Evolutionary conservation across 2,113 vertebrate genomes (phyloP).

Genomic region (Callionymus lyra): DNA sequence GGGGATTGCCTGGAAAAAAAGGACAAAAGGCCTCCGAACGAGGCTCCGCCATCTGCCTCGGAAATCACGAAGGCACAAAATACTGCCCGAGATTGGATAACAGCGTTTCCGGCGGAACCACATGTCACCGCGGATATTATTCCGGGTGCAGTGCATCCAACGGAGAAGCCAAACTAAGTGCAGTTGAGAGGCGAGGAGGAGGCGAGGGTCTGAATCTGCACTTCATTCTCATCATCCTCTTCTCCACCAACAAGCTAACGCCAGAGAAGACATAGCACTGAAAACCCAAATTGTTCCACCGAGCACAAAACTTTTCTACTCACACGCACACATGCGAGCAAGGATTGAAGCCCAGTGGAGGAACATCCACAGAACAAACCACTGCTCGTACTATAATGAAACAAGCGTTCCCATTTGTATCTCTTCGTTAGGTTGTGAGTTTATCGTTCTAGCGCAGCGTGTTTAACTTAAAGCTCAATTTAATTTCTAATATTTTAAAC

Average conservation of each 20-base stretch:
- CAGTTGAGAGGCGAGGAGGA: constrained; percentile 14
- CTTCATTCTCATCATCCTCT: constrained; percentile 42
- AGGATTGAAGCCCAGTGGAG: no score
- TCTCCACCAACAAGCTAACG: constrained; percentile 51
- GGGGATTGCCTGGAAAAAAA: constrained; percentile 7
- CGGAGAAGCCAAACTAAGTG: constrained; percentile 11
- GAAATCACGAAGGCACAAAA: constrained; percentile 10
- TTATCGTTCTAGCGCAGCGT: no score
- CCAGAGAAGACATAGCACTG: constrained; percentile 52
- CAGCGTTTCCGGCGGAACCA: constrained; percentile 8
- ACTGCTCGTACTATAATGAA: no score
- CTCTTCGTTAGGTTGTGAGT: no score
- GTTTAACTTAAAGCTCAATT: no score
- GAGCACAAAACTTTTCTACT: constrained; percentile 14
- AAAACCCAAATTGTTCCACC: constrained; percentile 2
- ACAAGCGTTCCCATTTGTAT: no score
- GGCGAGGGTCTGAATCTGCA: constrained; percentile 40
- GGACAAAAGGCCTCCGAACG: constrained; percentile 2
- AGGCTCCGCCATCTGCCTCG: constrained; percentile 11
- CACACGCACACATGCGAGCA: background rate
- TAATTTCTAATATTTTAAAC: no score
- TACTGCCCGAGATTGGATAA: constrained; percentile 11
- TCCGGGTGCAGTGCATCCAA: constrained; percentile 11
- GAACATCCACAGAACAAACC: no score
- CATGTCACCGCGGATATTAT: constrained; percentile 19